Conservation (phyloP, 30 jellyfish, hydroid and myxozoan genomes). For the Clytia hemisphaerica region DNA sequence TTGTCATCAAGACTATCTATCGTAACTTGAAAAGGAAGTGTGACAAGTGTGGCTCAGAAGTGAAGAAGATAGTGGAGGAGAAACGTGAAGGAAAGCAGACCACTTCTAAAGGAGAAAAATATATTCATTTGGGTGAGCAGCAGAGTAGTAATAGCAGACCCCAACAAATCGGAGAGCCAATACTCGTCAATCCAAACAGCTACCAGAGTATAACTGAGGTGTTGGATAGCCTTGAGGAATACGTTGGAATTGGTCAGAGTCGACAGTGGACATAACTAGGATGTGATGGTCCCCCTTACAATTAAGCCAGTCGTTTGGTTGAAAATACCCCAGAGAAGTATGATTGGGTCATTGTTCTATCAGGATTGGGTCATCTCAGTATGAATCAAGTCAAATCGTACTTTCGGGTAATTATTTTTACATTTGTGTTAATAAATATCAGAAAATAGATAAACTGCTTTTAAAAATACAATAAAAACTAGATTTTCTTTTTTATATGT, state of each 20-base stretch:
- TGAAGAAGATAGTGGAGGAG: neutral
- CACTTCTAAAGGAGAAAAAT: neutral
- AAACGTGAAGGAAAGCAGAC: neutral
- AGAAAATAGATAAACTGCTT: too few species aligned
- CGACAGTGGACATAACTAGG: conserved; percentile 4
- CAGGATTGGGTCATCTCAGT: neutral
- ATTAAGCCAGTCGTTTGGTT: neutral
- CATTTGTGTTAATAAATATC: too few species aligned
- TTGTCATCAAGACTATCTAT: too few species aligned
- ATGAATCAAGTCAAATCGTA: neutral
- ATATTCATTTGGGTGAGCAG: neutral
- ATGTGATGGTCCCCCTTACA: conserved; percentile 4
- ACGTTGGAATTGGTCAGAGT: neutral
- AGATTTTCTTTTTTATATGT: too few species aligned
- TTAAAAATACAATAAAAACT: too few species aligned
- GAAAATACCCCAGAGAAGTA: neutral
- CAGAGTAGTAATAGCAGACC: neutral
- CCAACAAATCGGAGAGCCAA: neutral
- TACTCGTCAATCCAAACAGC: conserved; percentile 1
- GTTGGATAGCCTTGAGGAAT: neutral
- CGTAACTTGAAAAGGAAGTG: neutral
- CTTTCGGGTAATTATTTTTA: neutral
- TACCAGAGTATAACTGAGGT: neutral
- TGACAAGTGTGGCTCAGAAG: conserved; percentile 1
- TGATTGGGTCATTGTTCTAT: neutral